phyloP scores from a whole-genome alignment of 2,888 invertebrate species.

The Heteropelma amictum region DNA sequence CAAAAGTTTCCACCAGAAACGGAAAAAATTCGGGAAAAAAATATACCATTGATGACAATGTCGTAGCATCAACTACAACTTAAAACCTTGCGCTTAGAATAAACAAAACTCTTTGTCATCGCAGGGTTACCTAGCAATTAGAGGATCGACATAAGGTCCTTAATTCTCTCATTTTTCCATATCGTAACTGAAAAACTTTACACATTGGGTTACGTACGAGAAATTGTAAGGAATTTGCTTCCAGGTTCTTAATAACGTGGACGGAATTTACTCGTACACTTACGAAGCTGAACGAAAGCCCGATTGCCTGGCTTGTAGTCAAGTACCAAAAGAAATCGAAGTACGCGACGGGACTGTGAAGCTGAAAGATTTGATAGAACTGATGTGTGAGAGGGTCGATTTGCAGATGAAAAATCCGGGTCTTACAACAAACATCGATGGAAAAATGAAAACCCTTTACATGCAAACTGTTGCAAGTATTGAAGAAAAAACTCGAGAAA shows the following conservation, averaged over 20 bases:
- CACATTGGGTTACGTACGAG: neutral
- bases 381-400: slow-evolving; percentile 86
- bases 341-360: slow-evolving; percentile 84
- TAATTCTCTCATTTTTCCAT: too few relatives aligned
- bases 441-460: slow-evolving; percentile 94
- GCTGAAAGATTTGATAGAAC: slow-evolving; percentile 89
- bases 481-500: slow-evolving; percentile 91
- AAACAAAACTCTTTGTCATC: too few relatives aligned
- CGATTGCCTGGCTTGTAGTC: slow-evolving; percentile 94
- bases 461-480: slow-evolving; percentile 95
- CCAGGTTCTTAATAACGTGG: slow-evolving; percentile 88
- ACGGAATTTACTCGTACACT: slow-evolving; percentile 97
- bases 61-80: too few relatives aligned
- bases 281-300: slow-evolving; percentile 93
- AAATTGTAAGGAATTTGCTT: neutral
- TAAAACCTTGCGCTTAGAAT: too few relatives aligned
- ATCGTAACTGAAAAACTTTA: too few relatives aligned
- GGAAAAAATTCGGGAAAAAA: neutral
- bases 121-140: too few relatives aligned
- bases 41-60: too few relatives aligned
- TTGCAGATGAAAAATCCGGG: slow-evolving; percentile 96
- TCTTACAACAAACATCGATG: slow-evolving; percentile 88
- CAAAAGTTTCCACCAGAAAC: neutral
- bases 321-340: slow-evolving; percentile 82
- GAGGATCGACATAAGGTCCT: too few relatives aligned